phyloP scores from a whole-genome alignment of 1,140 invertebrate genomes.

The Drosophila asahinai region DNA sequence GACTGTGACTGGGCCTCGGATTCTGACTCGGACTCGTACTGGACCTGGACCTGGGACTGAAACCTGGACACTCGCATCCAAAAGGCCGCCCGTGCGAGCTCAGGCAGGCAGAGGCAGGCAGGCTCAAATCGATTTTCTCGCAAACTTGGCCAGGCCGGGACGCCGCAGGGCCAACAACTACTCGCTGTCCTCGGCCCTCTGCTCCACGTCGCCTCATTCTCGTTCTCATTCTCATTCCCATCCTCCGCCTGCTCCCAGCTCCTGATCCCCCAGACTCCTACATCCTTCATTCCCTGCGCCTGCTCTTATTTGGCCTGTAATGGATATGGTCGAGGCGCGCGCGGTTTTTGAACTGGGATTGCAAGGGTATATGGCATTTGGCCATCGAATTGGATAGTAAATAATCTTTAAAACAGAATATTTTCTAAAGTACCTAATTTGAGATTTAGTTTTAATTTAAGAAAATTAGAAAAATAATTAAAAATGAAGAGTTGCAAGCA shows the following conservation, averaged over 20 bases:
- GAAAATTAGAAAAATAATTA: background rate
- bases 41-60: slow-evolving; percentile 37
- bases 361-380: slow-evolving; percentile 23
- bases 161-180: slow-evolving; percentile 55
- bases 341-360: slow-evolving; percentile 46
- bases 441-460: background rate
- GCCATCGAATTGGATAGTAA: background rate
- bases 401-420: background rate
- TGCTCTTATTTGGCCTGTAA: slow-evolving; percentile 45
- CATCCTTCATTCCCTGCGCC: slow-evolving; percentile 19
- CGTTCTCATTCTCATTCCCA: slow-evolving; percentile 15
- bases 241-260: slow-evolving; percentile 5
- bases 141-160: slow-evolving; percentile 72
- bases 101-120: slow-evolving; percentile 33
- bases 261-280: slow-evolving; percentile 3
- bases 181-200: slow-evolving; percentile 39
- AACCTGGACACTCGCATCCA: slow-evolving; percentile 51
- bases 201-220: slow-evolving; percentile 32
- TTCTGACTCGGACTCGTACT: slow-evolving; percentile 24
- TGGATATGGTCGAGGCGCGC: slow-evolving; percentile 53
- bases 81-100: slow-evolving; percentile 53
- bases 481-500: background rate
- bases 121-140: slow-evolving; percentile 79
- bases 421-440: background rate
- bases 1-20: slow-evolving; percentile 30